These are phyloP conservation scores for Akabosia matsudoensis DNA, from an alignment of 1,140 invertebrate species.

Conservation along the genomic window DNA sequence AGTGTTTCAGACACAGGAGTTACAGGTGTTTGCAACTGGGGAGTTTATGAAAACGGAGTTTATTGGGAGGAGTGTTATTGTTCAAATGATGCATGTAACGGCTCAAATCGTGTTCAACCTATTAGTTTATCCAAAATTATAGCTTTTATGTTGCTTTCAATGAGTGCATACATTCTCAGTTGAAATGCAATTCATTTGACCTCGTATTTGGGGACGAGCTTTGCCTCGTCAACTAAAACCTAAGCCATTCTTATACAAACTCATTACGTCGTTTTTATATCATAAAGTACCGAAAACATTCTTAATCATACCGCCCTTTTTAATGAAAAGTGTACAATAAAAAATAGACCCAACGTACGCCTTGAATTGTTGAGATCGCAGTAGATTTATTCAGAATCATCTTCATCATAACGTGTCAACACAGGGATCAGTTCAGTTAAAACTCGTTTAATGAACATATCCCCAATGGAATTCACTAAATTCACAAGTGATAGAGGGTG, in stretches of 20 bases:
- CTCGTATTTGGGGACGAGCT: no score
- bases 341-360: no score
- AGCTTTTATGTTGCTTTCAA: no score
- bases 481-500: background rate
- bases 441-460: background rate
- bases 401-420: background rate
- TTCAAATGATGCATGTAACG: conserved; percentile 79
- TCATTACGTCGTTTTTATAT: no score
- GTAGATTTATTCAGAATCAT: background rate
- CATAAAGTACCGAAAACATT: no score
- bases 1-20: conserved; percentile 85
- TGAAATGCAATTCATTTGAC: no score
- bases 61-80: conserved; percentile 96
- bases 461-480: background rate
- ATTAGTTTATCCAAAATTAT: background rate
- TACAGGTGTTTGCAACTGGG: conserved; percentile 90
- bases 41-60: conserved; percentile 83
- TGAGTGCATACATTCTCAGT: no score
- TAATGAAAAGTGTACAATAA: no score
- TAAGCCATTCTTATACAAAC: no score
- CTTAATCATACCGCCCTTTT: no score
- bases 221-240: no score
- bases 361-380: no score
- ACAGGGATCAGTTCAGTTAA: background rate
- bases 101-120: conserved; percentile 13